phyloP scores from a whole-genome alignment of 2,888 invertebrate species.

The Ecdyonurus torrentis region DNA sequence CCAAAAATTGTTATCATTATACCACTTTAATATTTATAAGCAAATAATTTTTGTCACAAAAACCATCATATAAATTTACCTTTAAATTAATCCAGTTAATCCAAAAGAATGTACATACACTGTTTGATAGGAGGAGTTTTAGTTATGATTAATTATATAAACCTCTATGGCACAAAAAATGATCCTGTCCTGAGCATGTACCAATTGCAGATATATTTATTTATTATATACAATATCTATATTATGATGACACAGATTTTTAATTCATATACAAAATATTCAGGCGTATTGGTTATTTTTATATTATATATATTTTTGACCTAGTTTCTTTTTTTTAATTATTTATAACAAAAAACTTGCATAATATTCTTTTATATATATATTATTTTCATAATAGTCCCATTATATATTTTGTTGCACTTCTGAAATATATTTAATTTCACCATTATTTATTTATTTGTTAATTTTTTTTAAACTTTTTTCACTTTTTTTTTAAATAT shows the following conservation, averaged over 20 bases:
- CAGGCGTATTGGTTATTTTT: too few relatives aligned
- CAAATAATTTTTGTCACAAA: too few relatives aligned
- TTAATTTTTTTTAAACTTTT: too few relatives aligned
- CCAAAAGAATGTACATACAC: too few relatives aligned
- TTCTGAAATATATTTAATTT: too few relatives aligned
- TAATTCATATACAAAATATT: background rate
- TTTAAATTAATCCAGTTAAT: too few relatives aligned
- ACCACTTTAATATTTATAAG: too few relatives aligned
- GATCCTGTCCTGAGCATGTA: conserved; percentile 8
- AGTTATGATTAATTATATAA: background rate
- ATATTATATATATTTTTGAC: too few relatives aligned
- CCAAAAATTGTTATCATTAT: too few relatives aligned
- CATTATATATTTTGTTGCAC: background rate
- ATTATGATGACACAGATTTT: background rate
- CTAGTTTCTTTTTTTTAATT: background rate
- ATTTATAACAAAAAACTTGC: background rate
- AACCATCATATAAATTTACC: too few relatives aligned
- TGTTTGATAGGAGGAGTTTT: background rate
- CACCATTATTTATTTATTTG: too few relatives aligned
- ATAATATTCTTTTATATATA: conserved; percentile 1
- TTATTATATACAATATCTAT: background rate
- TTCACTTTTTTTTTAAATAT: too few relatives aligned
- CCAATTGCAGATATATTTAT: conserved; percentile 1
- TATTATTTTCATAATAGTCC: background rate
- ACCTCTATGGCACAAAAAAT: conserved; percentile 9